Evolutionary conservation across 2,888 invertebrate species (phyloP).

Genomic region (Lingula anatina): DNA sequence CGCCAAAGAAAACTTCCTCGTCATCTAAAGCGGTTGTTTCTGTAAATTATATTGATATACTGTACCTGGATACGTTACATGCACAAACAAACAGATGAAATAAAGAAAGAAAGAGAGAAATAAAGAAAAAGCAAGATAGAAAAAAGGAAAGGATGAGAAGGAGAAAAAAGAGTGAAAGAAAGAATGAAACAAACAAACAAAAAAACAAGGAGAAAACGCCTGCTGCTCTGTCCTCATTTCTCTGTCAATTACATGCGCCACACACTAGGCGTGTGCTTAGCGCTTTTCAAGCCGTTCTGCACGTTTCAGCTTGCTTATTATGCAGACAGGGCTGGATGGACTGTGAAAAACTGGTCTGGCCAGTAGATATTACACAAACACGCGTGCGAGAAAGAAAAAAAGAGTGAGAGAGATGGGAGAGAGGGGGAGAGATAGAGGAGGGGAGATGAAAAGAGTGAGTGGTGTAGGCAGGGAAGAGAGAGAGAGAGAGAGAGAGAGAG

Average conservation of each 20-base stretch:
- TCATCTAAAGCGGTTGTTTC: too few relatives aligned
- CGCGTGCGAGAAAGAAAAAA: too few relatives aligned
- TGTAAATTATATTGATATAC: too few relatives aligned
- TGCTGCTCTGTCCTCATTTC: too few relatives aligned
- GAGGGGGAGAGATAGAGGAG: neutral
- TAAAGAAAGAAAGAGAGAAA: conserved; percentile 28
- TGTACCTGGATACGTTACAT: too few relatives aligned
- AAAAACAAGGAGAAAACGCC: neutral
- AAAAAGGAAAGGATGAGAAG: neutral
- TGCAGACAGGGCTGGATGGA: too few relatives aligned
- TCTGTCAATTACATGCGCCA: too few relatives aligned
- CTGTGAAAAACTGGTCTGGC: neutral
- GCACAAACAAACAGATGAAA: too few relatives aligned
- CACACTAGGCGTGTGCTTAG: too few relatives aligned
- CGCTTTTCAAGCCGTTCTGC: too few relatives aligned
- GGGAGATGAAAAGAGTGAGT: neutral
- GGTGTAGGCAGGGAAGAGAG: neutral
- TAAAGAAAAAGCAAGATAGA: conserved; percentile 12
- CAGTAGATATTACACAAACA: neutral
- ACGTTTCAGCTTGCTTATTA: too few relatives aligned
- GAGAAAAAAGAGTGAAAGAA: neutral
- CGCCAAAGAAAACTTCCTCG: too few relatives aligned
- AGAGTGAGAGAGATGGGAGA: neutral
- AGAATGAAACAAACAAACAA: neutral
- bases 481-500: neutral